Evolutionary conservation across 2,888 invertebrate species (phyloP).

Genomic region (Thymelicus lineola): DNA sequence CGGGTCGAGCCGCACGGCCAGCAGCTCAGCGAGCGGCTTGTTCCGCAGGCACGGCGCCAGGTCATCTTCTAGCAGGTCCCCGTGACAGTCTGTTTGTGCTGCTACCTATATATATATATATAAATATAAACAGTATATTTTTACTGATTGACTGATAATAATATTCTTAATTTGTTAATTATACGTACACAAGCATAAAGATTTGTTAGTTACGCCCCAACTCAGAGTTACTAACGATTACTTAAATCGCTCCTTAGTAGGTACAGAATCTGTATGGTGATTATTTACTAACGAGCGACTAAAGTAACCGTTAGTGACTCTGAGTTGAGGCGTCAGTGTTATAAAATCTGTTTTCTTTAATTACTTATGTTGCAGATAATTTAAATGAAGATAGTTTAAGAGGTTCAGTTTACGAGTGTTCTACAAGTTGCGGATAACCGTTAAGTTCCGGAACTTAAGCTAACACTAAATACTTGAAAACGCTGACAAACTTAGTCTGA

Average conservation of each 20-base stretch:
- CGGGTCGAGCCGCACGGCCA: conserved; percentile 90
- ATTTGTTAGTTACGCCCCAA: too few species aligned
- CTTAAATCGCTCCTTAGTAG: too few species aligned
- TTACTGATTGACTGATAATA: too few species aligned
- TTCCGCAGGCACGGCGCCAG: conserved; percentile 93
- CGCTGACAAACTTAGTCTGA: conserved; percentile 13
- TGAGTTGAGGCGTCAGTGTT: too few species aligned
- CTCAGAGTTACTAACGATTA: too few species aligned
- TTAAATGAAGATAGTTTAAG: conserved; percentile 7
- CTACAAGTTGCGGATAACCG: not conserved
- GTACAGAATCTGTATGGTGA: too few species aligned
- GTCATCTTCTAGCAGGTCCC: conserved; percentile 92
- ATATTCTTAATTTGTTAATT: too few species aligned
- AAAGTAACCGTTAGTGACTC: too few species aligned
- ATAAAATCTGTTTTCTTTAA: not conserved
- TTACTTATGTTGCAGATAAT: not conserved
- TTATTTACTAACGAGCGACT: too few species aligned
- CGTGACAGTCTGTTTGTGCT: conserved; percentile 93
- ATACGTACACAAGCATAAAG: too few species aligned
- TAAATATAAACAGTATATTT: too few species aligned
- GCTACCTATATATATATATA: conserved; percentile 84
- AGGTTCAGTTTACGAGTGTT: conserved; percentile 4
- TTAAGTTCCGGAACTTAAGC: conserved; percentile 8
- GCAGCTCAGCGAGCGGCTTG: conserved; percentile 90
- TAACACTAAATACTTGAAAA: conserved; percentile 28